Evolutionary conservation across 2,888 invertebrate genomes (phyloP).

Genomic region (Pegoplata infirma): DNA sequence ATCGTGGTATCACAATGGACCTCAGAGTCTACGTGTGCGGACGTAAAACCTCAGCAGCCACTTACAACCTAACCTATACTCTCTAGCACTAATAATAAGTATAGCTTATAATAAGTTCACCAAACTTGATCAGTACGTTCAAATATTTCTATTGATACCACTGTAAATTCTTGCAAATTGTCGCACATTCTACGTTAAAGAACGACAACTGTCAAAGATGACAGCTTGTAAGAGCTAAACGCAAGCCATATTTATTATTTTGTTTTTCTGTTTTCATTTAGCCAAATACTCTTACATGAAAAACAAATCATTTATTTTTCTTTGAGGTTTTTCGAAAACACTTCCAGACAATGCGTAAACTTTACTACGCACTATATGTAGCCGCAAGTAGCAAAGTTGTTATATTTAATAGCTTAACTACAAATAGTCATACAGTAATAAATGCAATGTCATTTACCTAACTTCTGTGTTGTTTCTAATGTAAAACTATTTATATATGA

Average conservation of each 20-base stretch:
- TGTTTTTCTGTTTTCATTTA: neutral
- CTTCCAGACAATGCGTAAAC: neutral
- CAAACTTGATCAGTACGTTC: no score
- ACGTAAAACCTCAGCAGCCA: no score
- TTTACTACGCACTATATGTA: neutral
- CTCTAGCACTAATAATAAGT: no score
- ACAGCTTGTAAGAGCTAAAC: slow-evolving; percentile 10
- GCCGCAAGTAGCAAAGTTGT: no score
- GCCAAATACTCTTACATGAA: neutral
- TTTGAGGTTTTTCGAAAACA: neutral
- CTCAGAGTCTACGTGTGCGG: no score
- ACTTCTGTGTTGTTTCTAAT: neutral
- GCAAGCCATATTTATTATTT: neutral
- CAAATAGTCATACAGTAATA: no score
- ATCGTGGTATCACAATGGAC: no score
- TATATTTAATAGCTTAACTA: no score
- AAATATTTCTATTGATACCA: no score
- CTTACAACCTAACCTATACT: no score
- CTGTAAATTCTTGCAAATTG: neutral
- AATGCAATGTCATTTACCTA: slow-evolving; percentile 14
- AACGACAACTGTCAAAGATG: slow-evolving; percentile 21
- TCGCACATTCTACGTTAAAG: neutral
- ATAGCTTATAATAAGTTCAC: no score
- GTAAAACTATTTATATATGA: neutral
- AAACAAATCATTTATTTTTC: slow-evolving; percentile 19